Conservation (phyloP, 2,797 vertebrate genomes). For the Phaenicophaeus curvirostris region DNA sequence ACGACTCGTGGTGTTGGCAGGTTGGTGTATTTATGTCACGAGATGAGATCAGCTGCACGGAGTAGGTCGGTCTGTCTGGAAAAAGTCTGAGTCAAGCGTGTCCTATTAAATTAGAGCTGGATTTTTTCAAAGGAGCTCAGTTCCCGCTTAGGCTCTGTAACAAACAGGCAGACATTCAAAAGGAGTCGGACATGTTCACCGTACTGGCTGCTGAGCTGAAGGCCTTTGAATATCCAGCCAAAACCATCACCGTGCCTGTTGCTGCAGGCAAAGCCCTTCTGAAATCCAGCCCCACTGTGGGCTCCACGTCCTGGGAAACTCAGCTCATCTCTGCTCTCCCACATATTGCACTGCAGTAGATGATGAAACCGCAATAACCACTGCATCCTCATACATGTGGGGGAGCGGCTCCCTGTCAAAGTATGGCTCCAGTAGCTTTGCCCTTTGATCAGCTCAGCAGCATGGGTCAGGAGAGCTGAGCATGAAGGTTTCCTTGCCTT, state of each 20-base stretch:
- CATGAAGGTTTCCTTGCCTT: constrained; percentile 42
- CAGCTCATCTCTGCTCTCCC: background rate
- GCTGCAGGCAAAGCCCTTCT: constrained; percentile 25
- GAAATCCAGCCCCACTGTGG: background rate
- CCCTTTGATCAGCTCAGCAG: constrained; percentile 55
- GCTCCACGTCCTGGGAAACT: background rate
- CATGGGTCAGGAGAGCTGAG: constrained; percentile 35
- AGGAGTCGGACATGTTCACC: background rate
- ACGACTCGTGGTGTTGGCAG: background rate
- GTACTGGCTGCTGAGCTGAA: constrained; percentile 21
- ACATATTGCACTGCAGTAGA: background rate
- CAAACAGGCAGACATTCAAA: constrained; percentile 10
- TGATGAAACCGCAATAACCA: background rate
- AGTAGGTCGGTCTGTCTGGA: constrained; percentile 46
- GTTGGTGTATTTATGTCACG: constrained; percentile 13
- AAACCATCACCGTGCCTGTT: background rate
- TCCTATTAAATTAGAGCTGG: constrained; percentile 49
- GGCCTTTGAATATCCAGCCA: constrained; percentile 50
- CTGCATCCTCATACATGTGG: fast-evolving
- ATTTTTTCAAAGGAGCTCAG: constrained; percentile 49
- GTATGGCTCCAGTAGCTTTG: background rate
- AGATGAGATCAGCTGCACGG: constrained; percentile 35
- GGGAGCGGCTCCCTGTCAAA: background rate
- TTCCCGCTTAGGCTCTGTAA: constrained; percentile 14
- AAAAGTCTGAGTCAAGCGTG: constrained; percentile 44